Evolutionary conservation across 2,113 vertebrate genomes (phyloP), one percentile per base, ranked within the genome.

Genomic region (Eulemur macaco): DNA sequence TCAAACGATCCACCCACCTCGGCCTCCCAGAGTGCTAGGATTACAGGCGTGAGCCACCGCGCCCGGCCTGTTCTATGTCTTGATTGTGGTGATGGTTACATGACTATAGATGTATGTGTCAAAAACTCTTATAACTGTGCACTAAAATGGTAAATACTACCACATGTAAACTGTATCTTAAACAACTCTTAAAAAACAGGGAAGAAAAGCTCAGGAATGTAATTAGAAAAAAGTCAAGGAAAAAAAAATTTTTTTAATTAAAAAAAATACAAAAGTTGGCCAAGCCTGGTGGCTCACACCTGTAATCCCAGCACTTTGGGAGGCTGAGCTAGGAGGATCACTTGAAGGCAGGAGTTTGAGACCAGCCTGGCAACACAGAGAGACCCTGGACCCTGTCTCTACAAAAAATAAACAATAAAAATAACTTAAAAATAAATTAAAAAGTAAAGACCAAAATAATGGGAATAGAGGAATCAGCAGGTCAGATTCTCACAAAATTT

Each of bases 401-500:
- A 63, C 27, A 63, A 63, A 60, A 63, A 56, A 56, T 56, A 56
- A 56, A 56, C 18, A 56, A 56, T 56, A 56, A 63, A 63, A 63
- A 29, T 63, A 63, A 63, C 25, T 63, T 63, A 29, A 63, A 63
- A 60, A 27, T 63, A 63, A 63, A 63, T 63, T 29, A 63, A 63
- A 5, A 63, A 60, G 58, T 60, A 23, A 63, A 71, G 37, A 71
- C n/a, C 37, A 71, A 12, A 71, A 71, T 25, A 25, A 25, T 39
- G 37, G 60, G 10, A 63, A 71, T 8, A 63, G 3, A 82, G 17
- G 50, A 52, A 77, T 42, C 0, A 15, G 69, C 8, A 21, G 1
- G 25, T 74, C 23, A 95, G 86, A 90, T 29, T 82, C n/a, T 60
- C 13, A 37, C 8, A 90, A 90, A 86, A 80, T 68, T 71, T 95